Conservation (phyloP, 2,797 vertebrate species). For the Alosa sapidissima region DNA sequence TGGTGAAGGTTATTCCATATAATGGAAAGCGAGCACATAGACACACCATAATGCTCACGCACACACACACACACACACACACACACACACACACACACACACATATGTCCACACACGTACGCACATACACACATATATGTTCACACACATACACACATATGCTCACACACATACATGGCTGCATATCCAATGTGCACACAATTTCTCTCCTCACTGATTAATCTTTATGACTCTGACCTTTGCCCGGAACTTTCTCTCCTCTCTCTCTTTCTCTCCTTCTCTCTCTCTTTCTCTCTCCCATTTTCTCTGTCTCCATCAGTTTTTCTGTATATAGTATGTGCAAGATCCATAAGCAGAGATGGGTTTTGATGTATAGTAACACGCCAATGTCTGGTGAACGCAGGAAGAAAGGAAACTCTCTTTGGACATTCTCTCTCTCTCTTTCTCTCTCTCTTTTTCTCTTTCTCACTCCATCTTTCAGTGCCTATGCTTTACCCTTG, state of each 20-base stretch:
- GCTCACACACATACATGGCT: background rate
- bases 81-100: background rate
- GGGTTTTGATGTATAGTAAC: too few species aligned
- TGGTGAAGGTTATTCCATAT: slow-evolving; percentile 44
- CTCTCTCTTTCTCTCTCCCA: background rate
- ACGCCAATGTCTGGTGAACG: too few species aligned
- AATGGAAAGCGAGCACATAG: slow-evolving; percentile 29
- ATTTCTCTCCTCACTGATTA: background rate
- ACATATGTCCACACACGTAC: background rate
- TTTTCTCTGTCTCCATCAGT: background rate
- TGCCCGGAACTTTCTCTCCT: background rate
- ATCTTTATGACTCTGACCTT: background rate
- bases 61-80: slow-evolving; percentile 12
- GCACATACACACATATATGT: background rate
- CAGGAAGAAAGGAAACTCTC: background rate
- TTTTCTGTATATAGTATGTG: background rate
- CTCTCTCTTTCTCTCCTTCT: background rate
- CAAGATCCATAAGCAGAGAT: background rate
- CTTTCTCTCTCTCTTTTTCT: background rate
- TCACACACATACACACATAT: background rate
- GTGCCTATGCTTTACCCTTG: background rate
- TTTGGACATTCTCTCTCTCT: slow-evolving; percentile 35
- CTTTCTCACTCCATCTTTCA: background rate
- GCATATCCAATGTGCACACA: background rate
- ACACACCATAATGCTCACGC: background rate